These are phyloP conservation scores for Numenius phaeopus DNA, from an alignment of 2,797 vertebrate genomes.

Conservation along the genomic window DNA sequence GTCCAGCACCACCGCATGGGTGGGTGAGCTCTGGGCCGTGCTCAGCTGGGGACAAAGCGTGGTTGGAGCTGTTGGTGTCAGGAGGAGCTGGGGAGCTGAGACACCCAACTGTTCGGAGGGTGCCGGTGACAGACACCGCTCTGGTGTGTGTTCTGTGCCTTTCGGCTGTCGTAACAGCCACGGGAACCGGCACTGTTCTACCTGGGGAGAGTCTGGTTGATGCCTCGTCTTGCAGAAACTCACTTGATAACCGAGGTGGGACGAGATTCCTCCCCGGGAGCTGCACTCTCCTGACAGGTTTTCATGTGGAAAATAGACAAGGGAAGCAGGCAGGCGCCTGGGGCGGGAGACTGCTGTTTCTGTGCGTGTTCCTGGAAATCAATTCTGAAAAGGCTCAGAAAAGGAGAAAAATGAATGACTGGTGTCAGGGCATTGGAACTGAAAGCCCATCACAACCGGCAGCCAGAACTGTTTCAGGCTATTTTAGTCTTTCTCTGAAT, in stretches of 20 bases:
- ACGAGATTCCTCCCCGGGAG: background rate
- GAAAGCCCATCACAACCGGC: background rate
- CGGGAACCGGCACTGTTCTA: background rate
- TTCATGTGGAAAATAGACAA: background rate
- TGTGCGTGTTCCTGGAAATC: background rate
- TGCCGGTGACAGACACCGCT: accelerated
- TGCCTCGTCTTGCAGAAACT: background rate
- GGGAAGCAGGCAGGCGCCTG: background rate
- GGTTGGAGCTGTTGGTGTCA: background rate
- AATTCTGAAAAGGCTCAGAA: background rate
- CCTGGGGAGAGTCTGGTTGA: accelerated
- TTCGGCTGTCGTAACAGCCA: accelerated
- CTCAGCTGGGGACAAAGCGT: background rate
- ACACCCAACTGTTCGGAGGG: accelerated
- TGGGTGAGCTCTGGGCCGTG: background rate
- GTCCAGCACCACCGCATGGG: accelerated
- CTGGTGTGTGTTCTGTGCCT: background rate
- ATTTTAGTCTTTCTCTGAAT: background rate
- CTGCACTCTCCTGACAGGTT: background rate
- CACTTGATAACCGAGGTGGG: accelerated
- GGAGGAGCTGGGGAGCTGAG: background rate
- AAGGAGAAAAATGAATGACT: background rate
- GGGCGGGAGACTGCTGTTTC: background rate
- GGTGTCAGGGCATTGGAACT: background rate
- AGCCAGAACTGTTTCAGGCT: background rate